Evolutionary conservation across 2,888 invertebrate species (phyloP).

Genomic region (Brassicogethes aeneus): DNA sequence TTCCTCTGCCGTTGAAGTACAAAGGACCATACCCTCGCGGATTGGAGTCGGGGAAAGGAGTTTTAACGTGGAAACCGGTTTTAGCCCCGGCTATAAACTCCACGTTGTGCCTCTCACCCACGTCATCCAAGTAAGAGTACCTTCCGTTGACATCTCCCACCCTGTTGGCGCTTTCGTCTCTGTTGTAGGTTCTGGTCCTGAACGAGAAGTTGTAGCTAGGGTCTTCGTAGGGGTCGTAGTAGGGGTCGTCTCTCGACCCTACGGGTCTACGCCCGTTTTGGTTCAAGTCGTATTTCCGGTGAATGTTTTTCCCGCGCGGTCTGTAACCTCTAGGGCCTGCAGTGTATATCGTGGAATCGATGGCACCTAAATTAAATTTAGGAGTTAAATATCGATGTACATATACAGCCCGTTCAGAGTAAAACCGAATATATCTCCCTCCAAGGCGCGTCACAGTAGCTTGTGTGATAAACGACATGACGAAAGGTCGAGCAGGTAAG

Average conservation of each 20-base stretch:
- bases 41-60: conserved; percentile 58
- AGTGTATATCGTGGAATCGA: conserved; percentile 64
- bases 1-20: conserved; percentile 55
- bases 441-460: no score
- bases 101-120: conserved; percentile 67
- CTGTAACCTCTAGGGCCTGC: conserved; percentile 72
- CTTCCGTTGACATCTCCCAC: conserved; percentile 44
- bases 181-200: conserved; percentile 57
- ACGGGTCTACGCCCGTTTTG: conserved; percentile 54
- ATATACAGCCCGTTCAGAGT: no score
- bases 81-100: conserved; percentile 67
- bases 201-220: conserved; percentile 65
- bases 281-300: conserved; percentile 61
- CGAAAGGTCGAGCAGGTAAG: no score
- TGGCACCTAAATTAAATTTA: conserved; percentile 37
- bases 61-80: conserved; percentile 68
- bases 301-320: conserved; percentile 67
- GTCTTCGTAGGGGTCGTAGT: conserved; percentile 68
- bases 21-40: conserved; percentile 53
- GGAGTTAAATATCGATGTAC: neutral
- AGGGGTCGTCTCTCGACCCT: conserved; percentile 59
- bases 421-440: no score
- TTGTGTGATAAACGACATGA: no score
- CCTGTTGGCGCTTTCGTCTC: conserved; percentile 48
- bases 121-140: conserved; percentile 66